A percentile compares a stretch with the other conserved stretches of the same genome.
Conservation (phyloP, 2,113 vertebrate species). For the western clawed frog (Xenopus tropicalis) region DNA sequence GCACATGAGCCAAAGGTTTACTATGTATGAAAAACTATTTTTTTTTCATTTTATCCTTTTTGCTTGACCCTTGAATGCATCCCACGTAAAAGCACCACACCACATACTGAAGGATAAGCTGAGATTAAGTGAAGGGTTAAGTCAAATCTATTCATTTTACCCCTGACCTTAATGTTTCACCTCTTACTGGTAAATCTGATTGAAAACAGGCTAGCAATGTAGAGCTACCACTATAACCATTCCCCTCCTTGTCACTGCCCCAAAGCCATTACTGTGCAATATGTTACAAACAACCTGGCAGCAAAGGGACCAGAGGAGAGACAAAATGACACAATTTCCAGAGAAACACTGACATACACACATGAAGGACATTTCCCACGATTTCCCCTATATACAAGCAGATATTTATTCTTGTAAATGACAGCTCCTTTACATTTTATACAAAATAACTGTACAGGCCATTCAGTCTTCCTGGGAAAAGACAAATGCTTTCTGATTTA, state of each 20-base stretch:
- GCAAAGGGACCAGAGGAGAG: neutral
- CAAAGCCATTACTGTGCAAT: neutral
- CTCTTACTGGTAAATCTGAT: neutral
- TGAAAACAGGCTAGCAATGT: neutral
- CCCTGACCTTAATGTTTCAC: slow-evolving; percentile 1
- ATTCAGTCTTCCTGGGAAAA: neutral
- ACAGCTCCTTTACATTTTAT: slow-evolving; percentile 43
- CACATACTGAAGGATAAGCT: too few species aligned
- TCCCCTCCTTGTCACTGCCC: neutral
- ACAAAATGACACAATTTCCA: slow-evolving; percentile 56
- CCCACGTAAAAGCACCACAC: too few species aligned
- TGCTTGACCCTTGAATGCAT: too few species aligned
- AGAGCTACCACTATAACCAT: slow-evolving; percentile 8
- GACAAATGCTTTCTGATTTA: neutral
- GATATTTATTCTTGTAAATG: slow-evolving; percentile 45
- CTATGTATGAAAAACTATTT: too few species aligned
- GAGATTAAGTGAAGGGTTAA: slow-evolving; percentile 16
- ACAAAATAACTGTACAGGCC: slow-evolving; percentile 6
- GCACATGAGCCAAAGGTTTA: too few species aligned
- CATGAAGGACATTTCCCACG: slow-evolving; percentile 56
- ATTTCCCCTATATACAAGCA: slow-evolving; percentile 73
- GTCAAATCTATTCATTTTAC: neutral
- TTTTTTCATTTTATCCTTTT: too few species aligned
- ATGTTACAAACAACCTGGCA: neutral
- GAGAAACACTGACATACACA: slow-evolving; percentile 67